phyloP scores from a whole-genome alignment of 1,140 invertebrate genomes.

The Brachionus manjavacas region DNA sequence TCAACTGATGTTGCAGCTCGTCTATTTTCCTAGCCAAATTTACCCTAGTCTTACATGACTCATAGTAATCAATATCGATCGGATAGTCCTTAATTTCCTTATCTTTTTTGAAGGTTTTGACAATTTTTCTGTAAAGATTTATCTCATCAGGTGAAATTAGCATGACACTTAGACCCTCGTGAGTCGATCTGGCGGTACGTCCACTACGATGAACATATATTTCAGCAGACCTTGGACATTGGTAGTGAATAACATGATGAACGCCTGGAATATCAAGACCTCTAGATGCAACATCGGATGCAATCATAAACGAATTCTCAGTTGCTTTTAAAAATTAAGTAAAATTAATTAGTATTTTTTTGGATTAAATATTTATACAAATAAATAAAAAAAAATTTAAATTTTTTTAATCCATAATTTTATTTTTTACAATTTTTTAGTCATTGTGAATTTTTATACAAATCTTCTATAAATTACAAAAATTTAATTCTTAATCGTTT shows the following conservation, averaged over 20 bases:
- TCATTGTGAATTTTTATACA: too few species aligned
- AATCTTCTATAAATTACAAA: too few species aligned
- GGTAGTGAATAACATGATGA: constrained; percentile 93
- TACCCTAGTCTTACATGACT: neutral
- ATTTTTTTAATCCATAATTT: too few species aligned
- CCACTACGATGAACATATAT: constrained; percentile 94
- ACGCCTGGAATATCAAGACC: constrained; percentile 91
- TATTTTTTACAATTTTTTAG: too few species aligned
- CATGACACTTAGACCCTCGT: constrained; percentile 82
- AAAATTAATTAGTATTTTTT: too few species aligned
- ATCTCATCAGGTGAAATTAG: constrained; percentile 83
- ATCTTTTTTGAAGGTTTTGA: constrained; percentile 33
- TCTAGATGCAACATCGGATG: constrained; percentile 93
- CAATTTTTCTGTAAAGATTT: constrained; percentile 70
- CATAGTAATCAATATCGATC: constrained; percentile 34
- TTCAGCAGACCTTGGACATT: constrained; percentile 88
- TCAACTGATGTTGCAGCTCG: constrained; percentile 65
- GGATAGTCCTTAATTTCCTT: constrained; percentile 18
- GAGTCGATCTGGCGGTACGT: constrained; percentile 80
- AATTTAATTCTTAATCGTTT: too few species aligned
- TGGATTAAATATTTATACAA: too few species aligned
- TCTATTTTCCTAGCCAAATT: constrained; percentile 72
- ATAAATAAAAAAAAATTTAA: too few species aligned
- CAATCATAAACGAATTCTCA: constrained; percentile 72
- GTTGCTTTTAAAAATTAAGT: constrained; percentile 41